Evolutionary conservation across 2,888 invertebrate species (phyloP).

Genomic region (Dusona sp.): DNA sequence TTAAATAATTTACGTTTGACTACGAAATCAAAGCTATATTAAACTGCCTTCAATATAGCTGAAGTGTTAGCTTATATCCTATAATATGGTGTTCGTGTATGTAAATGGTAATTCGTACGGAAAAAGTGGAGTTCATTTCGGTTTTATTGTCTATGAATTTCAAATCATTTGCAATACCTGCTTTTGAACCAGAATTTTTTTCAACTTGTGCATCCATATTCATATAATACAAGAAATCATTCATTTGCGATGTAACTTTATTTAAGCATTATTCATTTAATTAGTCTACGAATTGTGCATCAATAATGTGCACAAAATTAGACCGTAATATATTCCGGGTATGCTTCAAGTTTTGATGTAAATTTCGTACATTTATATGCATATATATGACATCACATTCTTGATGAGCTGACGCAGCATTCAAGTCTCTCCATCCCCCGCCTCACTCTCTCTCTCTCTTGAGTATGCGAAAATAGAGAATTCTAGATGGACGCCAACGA

Average conservation of each 20-base stretch:
- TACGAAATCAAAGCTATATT: background rate
- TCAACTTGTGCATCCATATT: background rate
- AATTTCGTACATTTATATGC: slow-evolving; percentile 1
- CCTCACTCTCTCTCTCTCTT: background rate
- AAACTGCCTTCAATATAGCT: background rate
- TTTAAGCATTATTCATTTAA: background rate
- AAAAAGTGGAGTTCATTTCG: background rate
- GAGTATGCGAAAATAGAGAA: slow-evolving; percentile 48
- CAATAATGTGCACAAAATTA: background rate
- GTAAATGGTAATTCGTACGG: background rate
- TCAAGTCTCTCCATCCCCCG: background rate
- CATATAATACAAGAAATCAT: background rate
- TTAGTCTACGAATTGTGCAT: background rate
- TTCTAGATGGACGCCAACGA: slow-evolving; percentile 47
- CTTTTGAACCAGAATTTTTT: background rate
- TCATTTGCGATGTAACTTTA: background rate
- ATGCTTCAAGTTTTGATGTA: slow-evolving; percentile 11
- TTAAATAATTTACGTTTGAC: background rate
- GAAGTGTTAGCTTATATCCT: background rate
- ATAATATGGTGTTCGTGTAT: background rate
- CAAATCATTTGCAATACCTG: background rate
- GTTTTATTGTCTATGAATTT: background rate
- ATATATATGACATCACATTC: slow-evolving; percentile 4
- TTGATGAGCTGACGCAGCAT: slow-evolving; percentile 14
- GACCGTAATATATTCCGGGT: background rate